A percentile compares a stretch with the other conserved stretches of the same genome.
phyloP scores from a whole-genome alignment of 2,888 invertebrate genomes.

The Apodemia mormo region DNA sequence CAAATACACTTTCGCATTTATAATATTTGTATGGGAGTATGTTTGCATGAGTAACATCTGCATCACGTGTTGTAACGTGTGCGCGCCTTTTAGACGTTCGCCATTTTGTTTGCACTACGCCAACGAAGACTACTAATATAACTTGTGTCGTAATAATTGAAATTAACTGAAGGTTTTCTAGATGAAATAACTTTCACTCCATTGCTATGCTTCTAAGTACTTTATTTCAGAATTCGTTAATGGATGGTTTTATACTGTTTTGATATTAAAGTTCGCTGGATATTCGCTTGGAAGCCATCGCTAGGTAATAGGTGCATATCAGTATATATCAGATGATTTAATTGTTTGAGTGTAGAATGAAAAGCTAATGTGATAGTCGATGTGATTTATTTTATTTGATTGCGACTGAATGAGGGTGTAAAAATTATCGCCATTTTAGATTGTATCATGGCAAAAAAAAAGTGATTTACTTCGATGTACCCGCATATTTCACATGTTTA shows the following conservation, averaged over 20 bases:
- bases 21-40: too few relatives aligned
- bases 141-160: neutral
- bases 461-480: too few relatives aligned
- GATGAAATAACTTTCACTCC: constrained; percentile 4
- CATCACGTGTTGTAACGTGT: neutral
- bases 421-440: neutral
- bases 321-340: constrained; percentile 53
- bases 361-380: neutral
- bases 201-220: constrained; percentile 11
- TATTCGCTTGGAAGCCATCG: constrained; percentile 36
- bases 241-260: constrained; percentile 56
- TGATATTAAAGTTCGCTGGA: constrained; percentile 49
- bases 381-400: neutral
- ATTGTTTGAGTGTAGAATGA: constrained; percentile 32
- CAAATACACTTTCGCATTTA: too few relatives aligned
- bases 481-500: too few relatives aligned
- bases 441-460: too few relatives aligned
- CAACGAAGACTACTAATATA: too few relatives aligned
- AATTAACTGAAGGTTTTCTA: neutral
- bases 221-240: constrained; percentile 1
- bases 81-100: neutral
- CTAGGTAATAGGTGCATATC: constrained; percentile 55
- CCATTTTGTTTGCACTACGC: neutral
- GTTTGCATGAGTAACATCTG: too few relatives aligned
- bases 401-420: too few relatives aligned